Evolutionary conservation across 2,797 vertebrate species (phyloP), one percentile per base, ranked within the genome.

Genomic region (Caiman crocodilus): DNA sequence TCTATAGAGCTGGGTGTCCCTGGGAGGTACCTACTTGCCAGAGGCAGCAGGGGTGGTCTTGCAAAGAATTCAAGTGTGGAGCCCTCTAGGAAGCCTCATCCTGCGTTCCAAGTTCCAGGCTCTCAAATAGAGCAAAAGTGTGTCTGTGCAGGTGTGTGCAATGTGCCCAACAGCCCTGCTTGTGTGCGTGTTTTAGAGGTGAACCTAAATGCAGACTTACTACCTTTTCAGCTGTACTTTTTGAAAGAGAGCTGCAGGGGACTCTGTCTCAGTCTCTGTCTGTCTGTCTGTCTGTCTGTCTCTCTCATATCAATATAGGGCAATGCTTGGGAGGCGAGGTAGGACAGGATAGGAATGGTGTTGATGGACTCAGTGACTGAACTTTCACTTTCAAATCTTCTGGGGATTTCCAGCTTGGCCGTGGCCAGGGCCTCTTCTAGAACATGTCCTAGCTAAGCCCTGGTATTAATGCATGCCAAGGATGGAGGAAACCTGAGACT

Each of bases 351-450:
- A 20, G 55, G 23, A 61, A 50, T 73, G 5, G 6, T 69, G 78
- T 15, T 55, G 26, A 23, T 73, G n/a, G 18, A 25, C 6, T 65
- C 12, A 69, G 28, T 26, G 30, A 16, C 59, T 78, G 71, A 17
- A n/a, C n/a, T 42, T 80, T 67, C 21, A 6, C 55, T 74, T 82
- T 83, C 28, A 86, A 87, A 67, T 83, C 60, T 79, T 78, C 69
- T 35, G 76, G 90, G 90, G 61, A 91, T 83, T 91, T 87, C 90
- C 80, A 79, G 74, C n/a, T 67, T 91, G 26, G 32, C 56, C 65
- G 17, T 14, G 78, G 20, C n/a, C 28, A 50, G 14, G 32, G 7
- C 18, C 50, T 67, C 78, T 56, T 17, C 16, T 25, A n/a, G 26
- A 69, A 50, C 26, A 61, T 74, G 18, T 42, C 32, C 15, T 64